Percentiles rank a stretch among this genome's conserved stretches.
phyloP scores from a whole-genome alignment of 2,888 invertebrate species.

The Tachina grossa region DNA sequence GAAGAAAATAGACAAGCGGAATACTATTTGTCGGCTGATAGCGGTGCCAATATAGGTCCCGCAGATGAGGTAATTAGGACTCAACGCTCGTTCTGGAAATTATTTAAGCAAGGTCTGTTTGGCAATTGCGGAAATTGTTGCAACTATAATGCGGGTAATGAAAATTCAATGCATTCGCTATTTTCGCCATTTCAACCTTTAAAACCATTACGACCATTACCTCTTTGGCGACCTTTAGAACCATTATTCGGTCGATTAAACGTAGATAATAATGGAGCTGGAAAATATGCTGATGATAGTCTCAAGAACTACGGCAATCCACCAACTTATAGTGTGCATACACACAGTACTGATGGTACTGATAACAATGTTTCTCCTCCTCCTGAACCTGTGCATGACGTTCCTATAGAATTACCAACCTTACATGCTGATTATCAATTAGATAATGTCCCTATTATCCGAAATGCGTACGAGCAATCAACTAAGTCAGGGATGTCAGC shows the following conservation, averaged over 20 bases:
- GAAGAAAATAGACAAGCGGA: constrained; percentile 46
- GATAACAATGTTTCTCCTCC: background rate
- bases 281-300: background rate
- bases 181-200: constrained; percentile 41
- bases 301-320: constrained; percentile 29
- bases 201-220: constrained; percentile 33
- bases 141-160: constrained; percentile 42
- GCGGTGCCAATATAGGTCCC: constrained; percentile 43
- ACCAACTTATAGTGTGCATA: background rate
- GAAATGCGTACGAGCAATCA: background rate
- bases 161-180: background rate
- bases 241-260: constrained; percentile 44
- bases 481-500: background rate
- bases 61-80: constrained; percentile 65
- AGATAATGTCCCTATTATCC: constrained; percentile 3
- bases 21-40: constrained; percentile 66
- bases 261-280: constrained; percentile 20
- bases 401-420: constrained; percentile 6
- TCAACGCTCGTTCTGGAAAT: constrained; percentile 68
- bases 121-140: constrained; percentile 28
- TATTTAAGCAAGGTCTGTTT: constrained; percentile 56
- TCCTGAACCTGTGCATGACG: constrained; percentile 14
- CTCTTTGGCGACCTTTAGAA: constrained; percentile 37
- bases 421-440: background rate
- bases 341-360: constrained; percentile 1